These are phyloP conservation scores for Microctenopoma stevenorrisi DNA, from an alignment of 2,797 vertebrate genomes.

Conservation along the genomic window DNA sequence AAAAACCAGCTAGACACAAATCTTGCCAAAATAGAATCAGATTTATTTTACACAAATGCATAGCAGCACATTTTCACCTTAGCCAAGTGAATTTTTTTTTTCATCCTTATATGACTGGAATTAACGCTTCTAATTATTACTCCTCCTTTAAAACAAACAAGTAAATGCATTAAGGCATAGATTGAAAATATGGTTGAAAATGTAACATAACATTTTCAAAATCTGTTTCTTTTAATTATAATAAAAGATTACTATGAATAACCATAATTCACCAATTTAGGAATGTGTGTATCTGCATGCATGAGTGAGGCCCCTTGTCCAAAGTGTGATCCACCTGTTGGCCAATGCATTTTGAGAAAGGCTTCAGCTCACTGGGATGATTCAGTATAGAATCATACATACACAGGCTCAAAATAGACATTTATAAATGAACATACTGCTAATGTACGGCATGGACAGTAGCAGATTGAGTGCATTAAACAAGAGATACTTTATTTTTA, in stretches of 20 bases:
- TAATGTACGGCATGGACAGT: not conserved
- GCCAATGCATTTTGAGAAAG: not conserved
- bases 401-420: slow-evolving; percentile 9
- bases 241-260: not conserved
- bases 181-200: not conserved
- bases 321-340: not conserved
- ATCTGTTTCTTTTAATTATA: not conserved
- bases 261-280: not conserved
- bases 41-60: slow-evolving; percentile 48
- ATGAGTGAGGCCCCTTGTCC: not conserved
- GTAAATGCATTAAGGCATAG: slow-evolving; percentile 1
- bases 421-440: not conserved
- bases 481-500: not conserved
- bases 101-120: not conserved
- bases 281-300: not conserved
- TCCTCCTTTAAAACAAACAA: not conserved
- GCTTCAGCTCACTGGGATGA: not conserved
- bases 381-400: not conserved
- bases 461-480: not conserved
- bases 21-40: slow-evolving; percentile 38
- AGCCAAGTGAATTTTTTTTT: slow-evolving; percentile 25
- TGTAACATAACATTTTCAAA: not conserved
- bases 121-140: not conserved
- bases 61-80: slow-evolving; percentile 10
- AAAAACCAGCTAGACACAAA: slow-evolving; percentile 32